A percentile compares a stretch with the other conserved stretches of the same genome.
Evolutionary conservation across 2,113 vertebrate genomes (phyloP).

Genomic region (Willisornis vidua): DNA sequence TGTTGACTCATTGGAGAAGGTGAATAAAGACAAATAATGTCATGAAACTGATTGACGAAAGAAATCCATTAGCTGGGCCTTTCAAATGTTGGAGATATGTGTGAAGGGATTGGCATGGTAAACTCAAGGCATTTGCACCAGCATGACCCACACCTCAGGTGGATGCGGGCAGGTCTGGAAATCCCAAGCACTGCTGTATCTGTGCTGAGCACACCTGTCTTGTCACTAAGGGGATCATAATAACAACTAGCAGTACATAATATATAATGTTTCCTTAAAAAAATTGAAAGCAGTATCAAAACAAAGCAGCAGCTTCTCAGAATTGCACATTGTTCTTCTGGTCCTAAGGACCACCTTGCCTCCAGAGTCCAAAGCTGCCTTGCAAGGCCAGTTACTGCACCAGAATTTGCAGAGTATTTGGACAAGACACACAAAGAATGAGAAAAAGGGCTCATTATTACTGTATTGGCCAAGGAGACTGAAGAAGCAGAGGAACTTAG

Average conservation of each 20-base stretch:
- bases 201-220: neutral
- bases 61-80: neutral
- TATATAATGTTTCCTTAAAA: neutral
- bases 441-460: neutral
- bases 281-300: neutral
- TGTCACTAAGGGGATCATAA: neutral
- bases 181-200: neutral
- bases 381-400: neutral
- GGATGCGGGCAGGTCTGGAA: neutral
- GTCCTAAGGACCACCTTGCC: accelerated
- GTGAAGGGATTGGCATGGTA: neutral
- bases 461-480: neutral
- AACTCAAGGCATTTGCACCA: neutral
- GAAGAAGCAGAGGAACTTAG: neutral
- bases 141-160: accelerated
- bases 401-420: neutral
- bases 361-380: neutral
- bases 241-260: neutral
- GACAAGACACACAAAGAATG: neutral
- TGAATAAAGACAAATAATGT: neutral
- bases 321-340: neutral
- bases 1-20: neutral
- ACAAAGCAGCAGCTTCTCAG: neutral
- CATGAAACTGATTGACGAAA: neutral
- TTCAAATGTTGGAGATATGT: neutral